Evolutionary conservation across 1,140 invertebrate species (phyloP).

Genomic region (Macrobrachium nipponense): DNA sequence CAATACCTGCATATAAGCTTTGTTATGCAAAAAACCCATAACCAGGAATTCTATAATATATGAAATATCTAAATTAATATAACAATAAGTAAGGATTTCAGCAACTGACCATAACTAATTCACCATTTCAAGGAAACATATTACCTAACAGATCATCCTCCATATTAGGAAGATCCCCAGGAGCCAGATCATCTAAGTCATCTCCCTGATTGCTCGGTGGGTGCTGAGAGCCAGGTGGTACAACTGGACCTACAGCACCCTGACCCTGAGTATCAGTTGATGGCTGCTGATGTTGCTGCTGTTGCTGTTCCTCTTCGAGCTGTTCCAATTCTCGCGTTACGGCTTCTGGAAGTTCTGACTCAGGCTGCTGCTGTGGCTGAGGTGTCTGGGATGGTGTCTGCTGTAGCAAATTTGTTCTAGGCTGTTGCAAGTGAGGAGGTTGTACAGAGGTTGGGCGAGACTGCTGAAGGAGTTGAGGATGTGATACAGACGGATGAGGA

Average conservation of each 20-base stretch:
- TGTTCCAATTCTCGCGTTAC: constrained; percentile 53
- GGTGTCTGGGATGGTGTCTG: background rate
- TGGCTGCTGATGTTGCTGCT: constrained; percentile 37
- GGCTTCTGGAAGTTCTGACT: constrained; percentile 52
- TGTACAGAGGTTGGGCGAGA: constrained; percentile 25
- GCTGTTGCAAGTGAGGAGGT: constrained; percentile 7
- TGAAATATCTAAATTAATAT: background rate
- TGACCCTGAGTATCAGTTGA: background rate
- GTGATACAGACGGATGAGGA: constrained; percentile 23
- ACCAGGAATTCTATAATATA: background rate
- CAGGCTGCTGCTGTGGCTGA: constrained; percentile 37
- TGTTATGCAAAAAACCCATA: background rate
- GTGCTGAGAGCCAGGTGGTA: constrained; percentile 7
- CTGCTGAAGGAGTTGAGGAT: constrained; percentile 25
- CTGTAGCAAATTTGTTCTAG: background rate
- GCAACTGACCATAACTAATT: background rate
- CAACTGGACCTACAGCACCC: background rate
- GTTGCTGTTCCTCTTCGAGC: constrained; percentile 54
- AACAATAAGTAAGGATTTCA: background rate
- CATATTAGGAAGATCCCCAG: constrained; percentile 48
- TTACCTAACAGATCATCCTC: constrained; percentile 53
- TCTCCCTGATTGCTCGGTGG: constrained; percentile 25
- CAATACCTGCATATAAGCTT: constrained; percentile 35
- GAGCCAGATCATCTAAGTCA: constrained; percentile 44
- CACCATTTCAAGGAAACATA: background rate